Percentiles rank a stretch among this genome's conserved stretches.
Evolutionary conservation across 2,113 vertebrate species (phyloP).

Genomic region (Lasiurus borealis): DNA sequence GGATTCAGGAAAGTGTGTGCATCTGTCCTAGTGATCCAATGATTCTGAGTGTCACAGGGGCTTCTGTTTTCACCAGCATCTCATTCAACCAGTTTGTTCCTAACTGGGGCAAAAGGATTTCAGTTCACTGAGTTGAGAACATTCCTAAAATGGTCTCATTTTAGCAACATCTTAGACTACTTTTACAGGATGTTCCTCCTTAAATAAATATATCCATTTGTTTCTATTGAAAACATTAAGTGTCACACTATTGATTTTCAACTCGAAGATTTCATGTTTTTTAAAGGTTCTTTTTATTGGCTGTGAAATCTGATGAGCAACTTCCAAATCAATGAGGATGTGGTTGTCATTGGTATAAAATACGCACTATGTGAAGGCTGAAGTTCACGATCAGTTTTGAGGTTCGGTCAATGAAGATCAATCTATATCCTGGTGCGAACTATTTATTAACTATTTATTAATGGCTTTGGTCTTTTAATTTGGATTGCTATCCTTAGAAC

Average conservation of each 20-base stretch:
- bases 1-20: neutral
- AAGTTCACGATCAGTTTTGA: neutral
- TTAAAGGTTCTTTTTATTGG: neutral
- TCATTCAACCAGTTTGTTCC: neutral
- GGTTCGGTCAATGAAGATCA: neutral
- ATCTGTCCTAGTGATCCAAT: neutral
- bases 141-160: neutral
- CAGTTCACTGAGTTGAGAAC: neutral
- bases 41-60: neutral
- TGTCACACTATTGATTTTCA: neutral
- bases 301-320: neutral
- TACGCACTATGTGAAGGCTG: neutral
- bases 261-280: conserved; percentile 1
- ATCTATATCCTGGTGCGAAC: neutral
- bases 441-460: neutral
- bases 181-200: neutral
- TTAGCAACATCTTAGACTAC: neutral
- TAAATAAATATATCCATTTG: neutral
- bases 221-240: conserved; percentile 25
- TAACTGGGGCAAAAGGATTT: neutral
- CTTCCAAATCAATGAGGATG: neutral
- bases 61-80: neutral
- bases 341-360: neutral
- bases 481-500: neutral
- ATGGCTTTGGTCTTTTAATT: neutral